Conservation (phyloP, 2,113 vertebrate genomes). For the Ailurus styani region DNA sequence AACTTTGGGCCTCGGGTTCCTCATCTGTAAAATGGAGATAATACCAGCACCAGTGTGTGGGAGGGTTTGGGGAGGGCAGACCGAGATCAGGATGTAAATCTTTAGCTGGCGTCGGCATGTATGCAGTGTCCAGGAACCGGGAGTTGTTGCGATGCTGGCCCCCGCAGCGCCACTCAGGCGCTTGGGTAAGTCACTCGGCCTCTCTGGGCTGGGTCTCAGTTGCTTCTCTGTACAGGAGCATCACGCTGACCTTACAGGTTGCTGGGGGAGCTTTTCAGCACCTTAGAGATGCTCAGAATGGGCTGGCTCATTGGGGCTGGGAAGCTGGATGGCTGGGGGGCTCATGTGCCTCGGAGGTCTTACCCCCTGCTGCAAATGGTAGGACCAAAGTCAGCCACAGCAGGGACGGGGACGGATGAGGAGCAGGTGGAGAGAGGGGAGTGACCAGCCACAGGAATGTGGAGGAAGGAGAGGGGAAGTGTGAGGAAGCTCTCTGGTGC, state of each 20-base stretch:
- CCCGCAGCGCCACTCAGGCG: not conserved
- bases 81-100: too few species aligned
- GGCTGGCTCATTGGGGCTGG: not conserved
- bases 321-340: not conserved
- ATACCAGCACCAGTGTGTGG: accelerated
- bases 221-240: not conserved
- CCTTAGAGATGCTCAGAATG: not conserved
- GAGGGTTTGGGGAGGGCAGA: not conserved
- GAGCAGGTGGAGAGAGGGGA: not conserved
- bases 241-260: not conserved
- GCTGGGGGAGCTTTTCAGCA: not conserved
- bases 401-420: not conserved
- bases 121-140: not conserved
- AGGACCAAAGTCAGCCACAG: too few species aligned
- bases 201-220: not conserved
- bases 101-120: not conserved
- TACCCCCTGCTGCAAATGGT: too few species aligned
- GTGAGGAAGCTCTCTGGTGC: not conserved
- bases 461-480: not conserved
- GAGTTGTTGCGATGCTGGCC: not conserved
- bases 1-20: too few species aligned
- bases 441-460: accelerated
- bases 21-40: not conserved
- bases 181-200: not conserved
- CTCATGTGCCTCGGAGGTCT: not conserved